These are phyloP conservation scores for Entomobrya multifasciata DNA, from an alignment of 2,888 invertebrate genomes.

Conservation along the genomic window DNA sequence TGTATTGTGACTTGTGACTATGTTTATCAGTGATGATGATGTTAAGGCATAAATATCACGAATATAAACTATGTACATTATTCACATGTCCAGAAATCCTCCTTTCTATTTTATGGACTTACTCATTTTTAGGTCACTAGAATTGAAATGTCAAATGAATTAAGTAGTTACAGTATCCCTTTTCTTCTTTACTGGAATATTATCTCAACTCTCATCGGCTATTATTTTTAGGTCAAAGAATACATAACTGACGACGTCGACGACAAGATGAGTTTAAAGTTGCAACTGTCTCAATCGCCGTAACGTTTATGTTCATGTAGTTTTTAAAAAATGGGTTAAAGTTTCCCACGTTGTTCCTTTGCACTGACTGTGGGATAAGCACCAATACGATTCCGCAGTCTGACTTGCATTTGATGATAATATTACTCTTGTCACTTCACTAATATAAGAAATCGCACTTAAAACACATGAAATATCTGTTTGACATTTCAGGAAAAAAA, in stretches of 20 bases:
- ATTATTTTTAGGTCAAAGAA: slow-evolving; percentile 66
- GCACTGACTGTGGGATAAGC: too few relatives aligned
- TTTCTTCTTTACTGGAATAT: background rate
- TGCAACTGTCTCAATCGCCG: slow-evolving; percentile 61
- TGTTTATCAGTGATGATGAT: too few relatives aligned
- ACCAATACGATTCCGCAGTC: background rate
- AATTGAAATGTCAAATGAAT: slow-evolving; percentile 63
- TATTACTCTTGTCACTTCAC: background rate
- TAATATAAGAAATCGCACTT: slow-evolving; percentile 38
- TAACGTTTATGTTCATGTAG: slow-evolving; percentile 6
- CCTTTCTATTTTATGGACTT: background rate
- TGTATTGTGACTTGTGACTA: too few relatives aligned
- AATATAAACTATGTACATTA: slow-evolving; percentile 13
- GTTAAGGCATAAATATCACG: background rate
- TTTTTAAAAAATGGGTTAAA: slow-evolving; percentile 63
- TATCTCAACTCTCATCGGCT: slow-evolving; percentile 60
- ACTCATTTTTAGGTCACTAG: slow-evolving; percentile 50
- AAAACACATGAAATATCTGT: slow-evolving; percentile 52
- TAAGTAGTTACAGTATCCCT: background rate
- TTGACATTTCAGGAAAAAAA: slow-evolving; percentile 58
- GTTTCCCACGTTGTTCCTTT: slow-evolving; percentile 53
- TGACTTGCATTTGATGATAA: too few relatives aligned
- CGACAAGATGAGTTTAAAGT: slow-evolving; percentile 45
- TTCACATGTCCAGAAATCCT: slow-evolving; percentile 9
- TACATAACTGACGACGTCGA: slow-evolving; percentile 43